phyloP scores from a whole-genome alignment of 1,140 invertebrate genomes.

The Orchesella cincta region DNA sequence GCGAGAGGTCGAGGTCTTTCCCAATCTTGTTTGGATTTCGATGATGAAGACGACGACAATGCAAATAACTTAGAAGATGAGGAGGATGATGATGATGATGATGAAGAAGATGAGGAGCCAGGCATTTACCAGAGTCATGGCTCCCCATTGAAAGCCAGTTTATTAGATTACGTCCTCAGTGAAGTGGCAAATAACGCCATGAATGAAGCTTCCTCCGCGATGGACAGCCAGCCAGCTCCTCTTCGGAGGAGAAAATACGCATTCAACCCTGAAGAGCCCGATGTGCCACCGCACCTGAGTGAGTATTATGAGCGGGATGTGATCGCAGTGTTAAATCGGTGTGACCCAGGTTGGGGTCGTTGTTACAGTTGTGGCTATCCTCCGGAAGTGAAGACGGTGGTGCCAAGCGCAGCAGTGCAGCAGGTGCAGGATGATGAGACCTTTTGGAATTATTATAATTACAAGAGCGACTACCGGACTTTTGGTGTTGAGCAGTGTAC shows the following conservation, averaged over 20 bases:
- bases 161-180: neutral
- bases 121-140: neutral
- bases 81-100: conserved; percentile 20
- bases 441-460: conserved; percentile 19
- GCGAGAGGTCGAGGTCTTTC: neutral
- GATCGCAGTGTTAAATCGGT: conserved; percentile 35
- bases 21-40: neutral
- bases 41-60: neutral
- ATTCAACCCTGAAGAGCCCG: neutral
- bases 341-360: conserved; percentile 31
- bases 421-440: neutral
- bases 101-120: neutral
- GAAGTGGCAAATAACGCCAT: conserved; percentile 2
- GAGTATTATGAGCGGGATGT: conserved; percentile 31
- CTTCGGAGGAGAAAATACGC: neutral
- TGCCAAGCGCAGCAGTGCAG: neutral
- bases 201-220: conserved; percentile 30
- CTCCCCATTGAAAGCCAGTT: conserved; percentile 17
- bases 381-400: neutral
- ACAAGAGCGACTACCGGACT: conserved; percentile 8
- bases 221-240: neutral
- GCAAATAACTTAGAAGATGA: neutral
- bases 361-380: conserved; percentile 31
- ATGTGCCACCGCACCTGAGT: conserved; percentile 38
- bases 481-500: neutral